Base-by-base conservation (phyloP, 2,797 vertebrate species). In the Xiphorhynchus erythropygius region DNA sequence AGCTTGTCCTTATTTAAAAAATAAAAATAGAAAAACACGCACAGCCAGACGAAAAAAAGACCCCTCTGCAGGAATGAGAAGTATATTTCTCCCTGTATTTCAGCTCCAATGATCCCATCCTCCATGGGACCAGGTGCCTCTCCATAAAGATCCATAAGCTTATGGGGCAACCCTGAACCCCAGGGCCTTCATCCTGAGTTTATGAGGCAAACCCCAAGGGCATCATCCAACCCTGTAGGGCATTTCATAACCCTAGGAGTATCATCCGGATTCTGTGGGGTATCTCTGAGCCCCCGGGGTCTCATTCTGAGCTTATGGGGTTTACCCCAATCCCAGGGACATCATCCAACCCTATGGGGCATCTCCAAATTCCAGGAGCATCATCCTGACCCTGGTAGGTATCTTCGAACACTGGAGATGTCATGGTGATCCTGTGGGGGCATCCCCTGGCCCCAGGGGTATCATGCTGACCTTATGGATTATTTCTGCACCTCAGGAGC, bases 1-100 rank as follows among this genome's bases (percentile, higher is more conserved):
- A 62, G 24, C 13, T 76, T 49, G 37, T 37, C 37, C 4, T 37
- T 37, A 37, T 37, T 93, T 65, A 60, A 93, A 96, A 96, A 87
- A 84, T 70, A 56, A 90, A 80, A 83, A 89, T 65, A 82, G 55
- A 94, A 97, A 95, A 95, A 84, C 95, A 96, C 92, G 9, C 92
- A 94, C 95, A 96, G 90, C 96, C 96, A 89, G 96, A 96, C 73
- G 0, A 79, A 90, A 85, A 76, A 59, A 59, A 90, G 63, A 92
- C 70, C 87, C 94, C 44, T 8, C 78, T 74, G 70, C 94, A 93
- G 68, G 76, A 84, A 94, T 63, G 65, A 91, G 87, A 94, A 91
- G 83, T 55, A 32, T 70, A 55, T 90, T 96, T 94, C 68, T 95
- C 88, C 93, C 93, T 57, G 68, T 82, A 64, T 52, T 84, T 94